Evolutionary conservation across 2,113 vertebrate species (phyloP).

Genomic region (Microcebus ravelobensis): DNA sequence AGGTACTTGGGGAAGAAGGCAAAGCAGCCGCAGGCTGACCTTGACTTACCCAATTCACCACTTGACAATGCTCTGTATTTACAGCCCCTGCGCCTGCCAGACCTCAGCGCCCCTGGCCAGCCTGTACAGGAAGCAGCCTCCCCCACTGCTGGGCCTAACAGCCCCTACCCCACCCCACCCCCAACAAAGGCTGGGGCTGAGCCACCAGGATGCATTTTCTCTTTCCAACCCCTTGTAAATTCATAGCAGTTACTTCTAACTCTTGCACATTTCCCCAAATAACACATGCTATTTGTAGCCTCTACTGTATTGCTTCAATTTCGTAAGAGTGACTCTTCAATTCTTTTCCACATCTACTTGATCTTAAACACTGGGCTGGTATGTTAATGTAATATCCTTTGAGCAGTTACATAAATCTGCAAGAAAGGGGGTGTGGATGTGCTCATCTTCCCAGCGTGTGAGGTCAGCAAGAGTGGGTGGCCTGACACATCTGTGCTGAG

Average conservation of each 20-base stretch:
- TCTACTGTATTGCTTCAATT: no score
- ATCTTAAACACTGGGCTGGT: background rate
- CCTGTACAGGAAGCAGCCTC: background rate
- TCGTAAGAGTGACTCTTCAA: background rate
- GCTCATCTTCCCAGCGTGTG: accelerated
- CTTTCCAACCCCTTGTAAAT: background rate
- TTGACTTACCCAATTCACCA: background rate
- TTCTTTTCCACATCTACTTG: no score
- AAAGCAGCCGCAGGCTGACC: background rate
- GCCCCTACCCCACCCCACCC: background rate
- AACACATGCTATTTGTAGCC: accelerated
- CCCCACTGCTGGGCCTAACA: background rate
- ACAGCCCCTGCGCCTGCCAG: background rate
- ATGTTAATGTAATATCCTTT: background rate
- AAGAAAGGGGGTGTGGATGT: background rate
- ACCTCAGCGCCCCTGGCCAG: background rate
- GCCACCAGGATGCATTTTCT: background rate
- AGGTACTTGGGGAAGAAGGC: background rate
- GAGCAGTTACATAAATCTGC: background rate
- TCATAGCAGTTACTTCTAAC: background rate
- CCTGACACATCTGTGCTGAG: background rate
- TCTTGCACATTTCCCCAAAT: background rate
- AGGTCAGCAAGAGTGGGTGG: background rate
- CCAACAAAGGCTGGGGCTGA: background rate
- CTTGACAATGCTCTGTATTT: slow-evolving; percentile 14